Evolutionary conservation across 2,888 invertebrate genomes (phyloP).

Genomic region (Synergus laeviventris): DNA sequence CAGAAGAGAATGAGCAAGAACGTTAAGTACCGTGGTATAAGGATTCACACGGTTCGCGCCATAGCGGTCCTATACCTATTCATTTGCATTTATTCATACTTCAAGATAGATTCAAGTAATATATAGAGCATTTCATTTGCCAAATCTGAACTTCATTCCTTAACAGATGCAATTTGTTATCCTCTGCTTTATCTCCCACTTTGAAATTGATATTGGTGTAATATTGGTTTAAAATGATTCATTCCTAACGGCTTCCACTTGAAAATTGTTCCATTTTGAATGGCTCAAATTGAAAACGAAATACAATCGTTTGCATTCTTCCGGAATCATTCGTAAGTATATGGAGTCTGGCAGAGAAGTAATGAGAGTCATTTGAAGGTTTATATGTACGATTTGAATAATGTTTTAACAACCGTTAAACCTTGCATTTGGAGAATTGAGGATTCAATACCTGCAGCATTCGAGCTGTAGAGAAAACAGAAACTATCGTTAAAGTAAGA

Average conservation of each 20-base stretch:
- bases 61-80: slow-evolving; percentile 66
- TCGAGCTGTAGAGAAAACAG: neutral
- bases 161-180: neutral
- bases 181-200: neutral
- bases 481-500: slow-evolving; percentile 3
- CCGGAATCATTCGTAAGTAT: neutral
- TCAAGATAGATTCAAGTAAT: slow-evolving; percentile 21
- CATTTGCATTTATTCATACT: slow-evolving; percentile 66
- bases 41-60: slow-evolving; percentile 55
- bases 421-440: neutral
- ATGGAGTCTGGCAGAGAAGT: neutral
- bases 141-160: neutral
- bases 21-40: slow-evolving; percentile 50
- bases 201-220: too few relatives aligned
- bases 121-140: slow-evolving; percentile 21
- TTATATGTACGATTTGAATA: neutral
- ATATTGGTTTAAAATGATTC: neutral
- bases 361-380: neutral
- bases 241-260: too few relatives aligned
- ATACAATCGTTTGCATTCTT: neutral
- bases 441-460: neutral
- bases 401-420: slow-evolving; percentile 1
- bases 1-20: slow-evolving; percentile 46
- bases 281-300: neutral
- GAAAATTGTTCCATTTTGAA: neutral